Evolutionary conservation across 2,113 vertebrate species (phyloP).

Genomic region (Nesogale talazaci): DNA sequence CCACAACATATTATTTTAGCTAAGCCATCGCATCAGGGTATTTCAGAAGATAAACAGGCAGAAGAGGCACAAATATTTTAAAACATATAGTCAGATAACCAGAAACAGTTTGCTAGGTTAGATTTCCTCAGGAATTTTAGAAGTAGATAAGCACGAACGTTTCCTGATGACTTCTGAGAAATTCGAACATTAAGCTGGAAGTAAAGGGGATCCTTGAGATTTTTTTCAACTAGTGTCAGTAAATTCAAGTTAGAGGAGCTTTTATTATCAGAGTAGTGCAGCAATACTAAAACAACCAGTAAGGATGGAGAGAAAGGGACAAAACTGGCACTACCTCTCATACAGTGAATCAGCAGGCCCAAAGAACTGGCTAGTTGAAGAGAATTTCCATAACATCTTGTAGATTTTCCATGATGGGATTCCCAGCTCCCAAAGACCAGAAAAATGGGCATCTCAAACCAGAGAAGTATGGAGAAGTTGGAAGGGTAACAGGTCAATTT

Average conservation of each 20-base stretch:
- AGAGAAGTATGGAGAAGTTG: background rate
- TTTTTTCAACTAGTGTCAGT: background rate
- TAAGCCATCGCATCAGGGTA: background rate
- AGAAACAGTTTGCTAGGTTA: background rate
- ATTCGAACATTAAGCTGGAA: conserved; percentile 6
- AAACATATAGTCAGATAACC: background rate
- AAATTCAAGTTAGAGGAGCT: too few relatives aligned
- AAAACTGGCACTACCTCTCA: too few relatives aligned
- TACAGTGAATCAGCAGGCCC: background rate
- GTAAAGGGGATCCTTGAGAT: background rate
- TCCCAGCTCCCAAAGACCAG: background rate
- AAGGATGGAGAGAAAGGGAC: too few relatives aligned
- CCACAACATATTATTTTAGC: background rate
- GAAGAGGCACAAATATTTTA: background rate
- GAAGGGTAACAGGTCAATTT: background rate
- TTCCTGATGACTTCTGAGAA: conserved; percentile 22
- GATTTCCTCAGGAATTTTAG: conserved; percentile 38
- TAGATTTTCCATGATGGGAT: background rate
- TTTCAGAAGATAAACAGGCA: background rate
- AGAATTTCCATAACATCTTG: background rate
- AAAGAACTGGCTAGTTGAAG: background rate
- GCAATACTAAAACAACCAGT: too few relatives aligned
- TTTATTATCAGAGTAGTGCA: too few relatives aligned
- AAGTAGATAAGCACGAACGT: background rate
- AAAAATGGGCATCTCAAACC: background rate